These are phyloP conservation scores for Aplysia californica DNA, from an alignment of 1,140 invertebrate genomes.

Conservation along the genomic window DNA sequence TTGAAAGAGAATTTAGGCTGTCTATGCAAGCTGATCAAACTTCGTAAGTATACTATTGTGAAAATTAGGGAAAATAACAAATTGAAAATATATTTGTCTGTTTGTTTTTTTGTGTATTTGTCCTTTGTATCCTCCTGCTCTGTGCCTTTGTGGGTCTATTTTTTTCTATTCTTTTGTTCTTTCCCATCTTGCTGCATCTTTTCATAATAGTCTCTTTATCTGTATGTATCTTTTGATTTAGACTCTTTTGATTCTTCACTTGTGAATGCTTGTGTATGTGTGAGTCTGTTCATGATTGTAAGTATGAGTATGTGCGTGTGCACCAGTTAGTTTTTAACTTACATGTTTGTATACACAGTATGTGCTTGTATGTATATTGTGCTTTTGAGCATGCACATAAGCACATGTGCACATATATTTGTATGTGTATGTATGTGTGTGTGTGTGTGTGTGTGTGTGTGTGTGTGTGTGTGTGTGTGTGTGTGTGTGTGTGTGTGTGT, in stretches of 20 bases:
- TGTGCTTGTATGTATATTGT: too few relatives aligned
- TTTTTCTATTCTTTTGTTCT: not conserved
- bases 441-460: too few relatives aligned
- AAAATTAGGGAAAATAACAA: not conserved
- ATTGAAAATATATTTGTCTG: not conserved
- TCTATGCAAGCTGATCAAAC: slow-evolving; percentile 50
- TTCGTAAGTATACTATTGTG: not conserved
- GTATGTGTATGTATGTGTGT: too few relatives aligned
- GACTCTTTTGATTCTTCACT: not conserved
- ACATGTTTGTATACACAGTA: too few relatives aligned
- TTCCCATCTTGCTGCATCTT: not conserved
- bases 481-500: too few relatives aligned
- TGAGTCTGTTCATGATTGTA: too few relatives aligned
- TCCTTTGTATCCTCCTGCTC: not conserved
- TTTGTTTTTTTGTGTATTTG: not conserved
- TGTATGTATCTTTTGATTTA: not conserved
- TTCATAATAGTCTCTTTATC: not conserved
- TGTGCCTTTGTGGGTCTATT: not conserved
- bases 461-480: too few relatives aligned
- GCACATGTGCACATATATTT: too few relatives aligned
- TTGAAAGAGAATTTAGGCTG: slow-evolving; percentile 54
- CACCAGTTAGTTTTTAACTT: too few relatives aligned
- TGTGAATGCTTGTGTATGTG: too few relatives aligned
- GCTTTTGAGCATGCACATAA: too few relatives aligned
- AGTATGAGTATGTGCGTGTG: too few relatives aligned